These are phyloP conservation scores for Eospalax fontanierii DNA, from an alignment of 2,797 vertebrate species.

Conservation along the genomic window DNA sequence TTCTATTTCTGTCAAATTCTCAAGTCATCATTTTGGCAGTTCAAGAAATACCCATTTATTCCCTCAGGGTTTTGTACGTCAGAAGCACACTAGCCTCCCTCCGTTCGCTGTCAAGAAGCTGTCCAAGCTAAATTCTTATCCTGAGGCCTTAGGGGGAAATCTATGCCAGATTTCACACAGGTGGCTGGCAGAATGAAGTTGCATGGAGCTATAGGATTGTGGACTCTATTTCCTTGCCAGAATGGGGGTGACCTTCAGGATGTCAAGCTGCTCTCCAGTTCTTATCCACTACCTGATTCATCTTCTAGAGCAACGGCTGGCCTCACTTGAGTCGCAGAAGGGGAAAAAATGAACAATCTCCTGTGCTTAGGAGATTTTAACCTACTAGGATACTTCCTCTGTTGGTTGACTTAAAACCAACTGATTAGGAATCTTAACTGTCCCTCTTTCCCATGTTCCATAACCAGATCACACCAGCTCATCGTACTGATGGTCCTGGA, in stretches of 20 bases:
- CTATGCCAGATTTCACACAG: not conserved
- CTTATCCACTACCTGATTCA: not conserved
- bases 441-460: not conserved
- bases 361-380: not conserved
- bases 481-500: not conserved
- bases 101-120: not conserved
- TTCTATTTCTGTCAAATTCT: not conserved
- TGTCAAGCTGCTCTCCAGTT: not conserved
- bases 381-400: not conserved
- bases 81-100: not conserved
- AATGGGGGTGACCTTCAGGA: too few relatives aligned
- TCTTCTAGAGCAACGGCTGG: not conserved
- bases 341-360: not conserved
- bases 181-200: not conserved
- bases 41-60: not conserved
- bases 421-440: not conserved
- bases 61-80: not conserved
- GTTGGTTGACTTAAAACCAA: not conserved
- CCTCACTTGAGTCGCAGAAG: not conserved
- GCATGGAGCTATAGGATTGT: rapidly evolving
- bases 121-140: not conserved
- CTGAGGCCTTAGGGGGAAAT: not conserved
- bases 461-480: not conserved
- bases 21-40: not conserved
- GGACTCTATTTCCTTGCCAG: not conserved